Evolutionary conservation across 2,113 vertebrate genomes (phyloP).

Genomic region (Sporophila hypoxantha): DNA sequence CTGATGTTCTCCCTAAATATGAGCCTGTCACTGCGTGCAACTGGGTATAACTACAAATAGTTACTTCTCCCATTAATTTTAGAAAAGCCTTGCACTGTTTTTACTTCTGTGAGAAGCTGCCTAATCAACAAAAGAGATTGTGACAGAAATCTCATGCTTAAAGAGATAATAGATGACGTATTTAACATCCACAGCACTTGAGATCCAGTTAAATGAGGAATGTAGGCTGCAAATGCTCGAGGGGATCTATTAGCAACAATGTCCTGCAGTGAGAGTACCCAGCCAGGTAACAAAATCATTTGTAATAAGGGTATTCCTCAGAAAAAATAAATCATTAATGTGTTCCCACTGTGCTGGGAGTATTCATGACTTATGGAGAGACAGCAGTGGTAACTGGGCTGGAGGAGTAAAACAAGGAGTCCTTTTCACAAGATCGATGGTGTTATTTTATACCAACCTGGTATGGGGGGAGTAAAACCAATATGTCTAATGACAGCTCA

Average conservation of each 20-base stretch:
- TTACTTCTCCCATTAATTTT: not conserved
- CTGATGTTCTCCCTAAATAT: not conserved
- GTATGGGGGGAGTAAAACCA: constrained; percentile 16
- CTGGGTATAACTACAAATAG: not conserved
- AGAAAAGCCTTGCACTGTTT: not conserved
- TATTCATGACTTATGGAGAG: constrained; percentile 24
- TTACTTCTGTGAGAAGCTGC: not conserved
- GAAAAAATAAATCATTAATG: constrained; percentile 46
- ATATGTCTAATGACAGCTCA: constrained; percentile 8
- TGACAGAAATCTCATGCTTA: constrained; percentile 15
- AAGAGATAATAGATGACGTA: constrained; percentile 40
- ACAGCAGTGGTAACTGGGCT: not conserved
- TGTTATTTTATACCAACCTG: constrained; percentile 27
- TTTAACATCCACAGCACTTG: constrained; percentile 33
- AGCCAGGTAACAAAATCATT: constrained; percentile 31
- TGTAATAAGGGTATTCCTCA: constrained; percentile 13
- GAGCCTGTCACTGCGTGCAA: not conserved
- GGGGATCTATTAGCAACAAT: constrained; percentile 48
- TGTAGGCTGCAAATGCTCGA: constrained; percentile 3
- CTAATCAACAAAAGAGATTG: not conserved
- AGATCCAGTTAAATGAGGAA: constrained; percentile 32
- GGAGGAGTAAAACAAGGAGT: constrained; percentile 10
- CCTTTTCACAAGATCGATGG: constrained; percentile 8
- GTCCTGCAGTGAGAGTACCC: constrained; percentile 14
- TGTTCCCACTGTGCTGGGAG: constrained; percentile 12